phyloP scores from a whole-genome alignment of 2,113 vertebrate genomes.

The Hydrochoerus hydrochaeris region DNA sequence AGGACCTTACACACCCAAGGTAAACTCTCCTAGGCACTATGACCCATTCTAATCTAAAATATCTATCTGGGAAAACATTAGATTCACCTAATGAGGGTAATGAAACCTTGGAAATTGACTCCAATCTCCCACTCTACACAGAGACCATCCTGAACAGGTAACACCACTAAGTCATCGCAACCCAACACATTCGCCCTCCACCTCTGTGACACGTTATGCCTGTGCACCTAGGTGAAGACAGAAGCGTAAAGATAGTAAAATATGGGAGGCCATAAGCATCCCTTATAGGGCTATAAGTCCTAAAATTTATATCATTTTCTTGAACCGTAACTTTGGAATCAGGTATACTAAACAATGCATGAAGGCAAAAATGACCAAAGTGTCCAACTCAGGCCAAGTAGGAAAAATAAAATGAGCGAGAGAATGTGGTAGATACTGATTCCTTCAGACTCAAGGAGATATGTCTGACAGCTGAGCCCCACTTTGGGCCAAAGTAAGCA shows the following conservation, averaged over 20 bases:
- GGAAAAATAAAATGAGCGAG: background rate
- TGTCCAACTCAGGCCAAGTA: background rate
- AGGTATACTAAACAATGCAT: background rate
- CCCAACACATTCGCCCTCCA: too few species aligned
- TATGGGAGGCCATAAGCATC: background rate
- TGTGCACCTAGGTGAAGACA: background rate
- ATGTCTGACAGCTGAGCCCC: background rate
- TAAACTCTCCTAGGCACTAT: background rate
- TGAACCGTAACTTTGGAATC: background rate
- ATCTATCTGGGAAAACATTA: background rate
- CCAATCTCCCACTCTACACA: background rate
- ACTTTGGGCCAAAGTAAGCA: too few species aligned
- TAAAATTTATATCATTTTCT: background rate
- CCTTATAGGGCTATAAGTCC: background rate
- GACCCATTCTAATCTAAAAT: background rate
- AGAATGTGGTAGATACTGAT: background rate
- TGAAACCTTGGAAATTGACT: background rate
- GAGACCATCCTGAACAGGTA: background rate
- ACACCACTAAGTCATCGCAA: background rate
- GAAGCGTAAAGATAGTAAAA: background rate
- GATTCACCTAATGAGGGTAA: background rate
- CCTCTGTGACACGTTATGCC: background rate
- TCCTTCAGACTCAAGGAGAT: background rate
- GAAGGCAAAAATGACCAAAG: background rate
- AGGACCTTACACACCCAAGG: background rate